Percentiles rank a stretch among this genome's conserved stretches.
Evolutionary conservation across 1,140 invertebrate species (phyloP).

Genomic region (Thaumatotibia leucotreta): DNA sequence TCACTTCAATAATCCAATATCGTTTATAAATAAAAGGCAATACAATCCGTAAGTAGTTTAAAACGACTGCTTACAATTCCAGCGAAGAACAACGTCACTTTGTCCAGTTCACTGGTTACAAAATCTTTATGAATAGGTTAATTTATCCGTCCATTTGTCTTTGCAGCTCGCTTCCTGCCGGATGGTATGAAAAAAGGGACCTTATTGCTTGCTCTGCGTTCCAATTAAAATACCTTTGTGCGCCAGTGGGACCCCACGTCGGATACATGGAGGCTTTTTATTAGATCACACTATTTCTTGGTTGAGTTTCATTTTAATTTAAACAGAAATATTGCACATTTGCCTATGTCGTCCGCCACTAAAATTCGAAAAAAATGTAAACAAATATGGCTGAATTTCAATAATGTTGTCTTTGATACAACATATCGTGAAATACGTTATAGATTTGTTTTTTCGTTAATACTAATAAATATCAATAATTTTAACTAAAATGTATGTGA

Average conservation of each 20-base stretch:
- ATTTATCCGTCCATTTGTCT: constrained; percentile 11
- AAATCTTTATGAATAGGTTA: constrained; percentile 7
- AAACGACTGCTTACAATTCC: not conserved
- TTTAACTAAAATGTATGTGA: too few relatives aligned
- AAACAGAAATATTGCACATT: too few relatives aligned
- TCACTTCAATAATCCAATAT: too few relatives aligned
- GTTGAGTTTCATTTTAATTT: not conserved
- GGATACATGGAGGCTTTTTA: not conserved
- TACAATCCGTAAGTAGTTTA: not conserved
- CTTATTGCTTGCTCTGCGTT: not conserved
- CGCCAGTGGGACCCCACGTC: not conserved
- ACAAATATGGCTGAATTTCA: too few relatives aligned
- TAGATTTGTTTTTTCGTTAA: too few relatives aligned
- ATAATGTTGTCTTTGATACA: too few relatives aligned
- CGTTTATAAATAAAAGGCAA: not conserved
- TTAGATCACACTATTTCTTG: not conserved
- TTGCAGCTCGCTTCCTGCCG: not conserved
- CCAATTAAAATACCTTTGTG: constrained; percentile 13
- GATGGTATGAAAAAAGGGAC: not conserved
- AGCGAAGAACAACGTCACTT: not conserved
- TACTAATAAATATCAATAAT: too few relatives aligned
- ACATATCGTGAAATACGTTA: too few relatives aligned
- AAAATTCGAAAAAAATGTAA: too few relatives aligned
- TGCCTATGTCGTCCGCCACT: too few relatives aligned
- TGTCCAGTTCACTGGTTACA: not conserved